Base-by-base conservation (phyloP, 2,888 invertebrate species). In the Elgonia sp. region DNA sequence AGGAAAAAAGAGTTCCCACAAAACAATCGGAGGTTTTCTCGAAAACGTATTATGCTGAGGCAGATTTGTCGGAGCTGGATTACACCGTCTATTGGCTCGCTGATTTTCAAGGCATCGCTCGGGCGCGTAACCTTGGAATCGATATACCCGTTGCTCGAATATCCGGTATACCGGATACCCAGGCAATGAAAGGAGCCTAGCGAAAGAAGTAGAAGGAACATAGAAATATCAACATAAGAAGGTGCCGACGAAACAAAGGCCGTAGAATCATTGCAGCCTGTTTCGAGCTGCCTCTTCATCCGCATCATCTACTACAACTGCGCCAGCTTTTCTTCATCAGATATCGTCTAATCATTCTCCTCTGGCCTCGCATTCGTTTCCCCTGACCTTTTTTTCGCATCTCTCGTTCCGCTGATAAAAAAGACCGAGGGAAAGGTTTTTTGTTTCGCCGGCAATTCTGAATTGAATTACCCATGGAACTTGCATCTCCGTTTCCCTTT, bases 271-370 rank as follows among this genome's bases (percentile, higher is more conserved):
- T 89, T 91, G 90, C 89, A 69, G 83, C 67, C 82, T 40, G 62
- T 40, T 77, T 5, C 63, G 70, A 76, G 77, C 77, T 72, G 57
- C 83, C 84, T 80, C 76, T 80, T 84, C 84, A 84, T 81, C 67
- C 83, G 70, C 84, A 82, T 86, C 81, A 72, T 80, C 82, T 29
- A 29, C 29, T 29, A 79, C 76, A 70, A 39, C 67, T 62, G 65
- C 37, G 67, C 81, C 40, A 29, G 75, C 76, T 84, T 84, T 87
- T 84, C 88, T 88, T 87, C 86, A 82, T 91, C 87, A 87, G 85
- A 89, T 90, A 90, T 90, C 90, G 89, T 92, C 91, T 90, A 91
- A 92, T 90, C 91, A 86, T 91, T 90, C 90, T 89, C 88, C 46
- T 39, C 67, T 16, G 57, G 69, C 73, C 46, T 42, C 62, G 76